Conservation (phyloP, 2,888 invertebrate species). For the Xanthorhoe designata region DNA sequence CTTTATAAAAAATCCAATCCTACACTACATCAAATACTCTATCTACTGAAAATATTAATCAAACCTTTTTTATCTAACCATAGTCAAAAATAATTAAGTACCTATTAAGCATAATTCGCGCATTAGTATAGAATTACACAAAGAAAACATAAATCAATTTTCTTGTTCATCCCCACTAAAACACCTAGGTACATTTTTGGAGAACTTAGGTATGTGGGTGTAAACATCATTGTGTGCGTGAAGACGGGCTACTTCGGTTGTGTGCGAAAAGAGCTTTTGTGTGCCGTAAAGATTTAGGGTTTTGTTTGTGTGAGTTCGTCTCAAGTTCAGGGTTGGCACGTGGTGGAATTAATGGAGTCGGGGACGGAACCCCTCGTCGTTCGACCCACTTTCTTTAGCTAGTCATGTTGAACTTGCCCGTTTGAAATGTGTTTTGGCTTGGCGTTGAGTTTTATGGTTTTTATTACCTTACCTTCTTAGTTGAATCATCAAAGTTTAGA, state of each 20-base stretch:
- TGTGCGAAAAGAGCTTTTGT: conserved; percentile 41
- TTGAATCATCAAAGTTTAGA: too few relatives aligned
- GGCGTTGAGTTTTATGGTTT: background rate
- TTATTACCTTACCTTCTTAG: background rate
- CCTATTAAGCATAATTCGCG: too few relatives aligned
- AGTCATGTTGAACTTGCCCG: conserved; percentile 37
- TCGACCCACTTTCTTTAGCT: conserved; percentile 39
- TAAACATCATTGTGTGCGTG: conserved; percentile 33
- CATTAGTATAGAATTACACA: too few relatives aligned
- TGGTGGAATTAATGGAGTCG: conserved; percentile 43
- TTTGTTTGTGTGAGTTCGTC: conserved; percentile 52
- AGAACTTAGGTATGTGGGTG: conserved; percentile 7
- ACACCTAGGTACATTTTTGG: background rate
- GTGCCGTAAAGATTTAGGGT: conserved; percentile 44
- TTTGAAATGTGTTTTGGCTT: conserved; percentile 11
- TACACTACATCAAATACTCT: too few relatives aligned
- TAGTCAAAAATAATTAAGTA: too few relatives aligned
- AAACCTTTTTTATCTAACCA: too few relatives aligned
- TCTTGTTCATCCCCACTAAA: too few relatives aligned
- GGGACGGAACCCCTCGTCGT: conserved; percentile 33
- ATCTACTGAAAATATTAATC: too few relatives aligned
- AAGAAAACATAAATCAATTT: too few relatives aligned
- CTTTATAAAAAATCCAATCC: too few relatives aligned
- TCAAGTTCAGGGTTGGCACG: conserved; percentile 75
- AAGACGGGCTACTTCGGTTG: conserved; percentile 35